phyloP scores from a whole-genome alignment of 2,888 invertebrate species.

The Eumerus sabulonum region DNA sequence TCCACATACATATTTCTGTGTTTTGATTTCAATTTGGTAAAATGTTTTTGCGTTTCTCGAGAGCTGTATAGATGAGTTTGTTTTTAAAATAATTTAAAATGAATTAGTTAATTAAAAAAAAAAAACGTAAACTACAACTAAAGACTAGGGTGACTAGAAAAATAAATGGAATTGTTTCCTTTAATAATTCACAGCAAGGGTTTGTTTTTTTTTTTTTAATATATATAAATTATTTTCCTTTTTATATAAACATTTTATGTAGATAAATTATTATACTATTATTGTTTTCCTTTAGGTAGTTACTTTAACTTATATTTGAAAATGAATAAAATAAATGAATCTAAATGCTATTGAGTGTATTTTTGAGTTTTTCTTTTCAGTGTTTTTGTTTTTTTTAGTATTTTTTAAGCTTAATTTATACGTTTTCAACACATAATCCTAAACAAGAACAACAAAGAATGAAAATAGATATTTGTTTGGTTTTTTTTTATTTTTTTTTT shows the following conservation, averaged over 20 bases:
- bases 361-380: constrained; percentile 62
- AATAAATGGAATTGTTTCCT: constrained; percentile 49
- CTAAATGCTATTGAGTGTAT: constrained; percentile 56
- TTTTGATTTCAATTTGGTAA: constrained; percentile 39
- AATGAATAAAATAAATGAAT: constrained; percentile 24
- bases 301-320: constrained; percentile 55
- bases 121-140: constrained; percentile 28
- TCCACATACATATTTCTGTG: constrained; percentile 20
- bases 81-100: constrained; percentile 36
- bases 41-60: constrained; percentile 24
- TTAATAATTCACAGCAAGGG: constrained; percentile 70
- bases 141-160: constrained; percentile 58
- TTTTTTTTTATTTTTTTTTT: too few species aligned
- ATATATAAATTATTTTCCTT: constrained; percentile 27
- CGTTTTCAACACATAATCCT: constrained; percentile 70
- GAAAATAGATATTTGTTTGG: constrained; percentile 70
- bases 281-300: constrained; percentile 65
- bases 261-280: constrained; percentile 64
- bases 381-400: constrained; percentile 46
- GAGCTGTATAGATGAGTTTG: constrained; percentile 69
- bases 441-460: constrained; percentile 76
- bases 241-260: too few species aligned
- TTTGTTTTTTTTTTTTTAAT: constrained; percentile 49
- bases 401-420: constrained; percentile 33
- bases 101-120: constrained; percentile 62